Conservation (phyloP, 2,888 invertebrate genomes). For the Anticlea derivata region DNA sequence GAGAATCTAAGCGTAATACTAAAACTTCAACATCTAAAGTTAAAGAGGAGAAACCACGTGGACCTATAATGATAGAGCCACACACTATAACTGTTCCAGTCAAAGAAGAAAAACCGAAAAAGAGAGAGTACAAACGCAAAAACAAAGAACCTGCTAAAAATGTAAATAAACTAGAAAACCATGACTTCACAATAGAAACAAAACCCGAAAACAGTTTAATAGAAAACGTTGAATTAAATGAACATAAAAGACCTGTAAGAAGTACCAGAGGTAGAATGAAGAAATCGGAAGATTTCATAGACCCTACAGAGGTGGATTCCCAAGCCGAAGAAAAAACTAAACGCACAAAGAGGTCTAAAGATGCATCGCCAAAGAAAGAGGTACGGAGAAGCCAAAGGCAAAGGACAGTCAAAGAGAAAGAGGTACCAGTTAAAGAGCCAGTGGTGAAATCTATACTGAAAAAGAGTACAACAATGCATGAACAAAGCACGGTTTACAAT, state of each 20-base stretch:
- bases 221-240: neutral
- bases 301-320: slow-evolving; percentile 29
- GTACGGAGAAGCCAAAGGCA: slow-evolving; percentile 62
- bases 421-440: slow-evolving; percentile 33
- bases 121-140: slow-evolving; percentile 22
- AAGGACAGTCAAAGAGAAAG: slow-evolving; percentile 42
- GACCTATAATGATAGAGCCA: slow-evolving; percentile 21
- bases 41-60: slow-evolving; percentile 21
- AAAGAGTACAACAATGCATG: slow-evolving; percentile 38
- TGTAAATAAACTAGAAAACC: slow-evolving; percentile 2
- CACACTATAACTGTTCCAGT: slow-evolving; percentile 17
- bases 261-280: slow-evolving; percentile 45
- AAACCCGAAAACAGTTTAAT: slow-evolving; percentile 24
- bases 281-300: slow-evolving; percentile 31
- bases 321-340: slow-evolving; percentile 14
- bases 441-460: slow-evolving; percentile 43
- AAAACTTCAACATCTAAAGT: slow-evolving; percentile 14
- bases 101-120: slow-evolving; percentile 20
- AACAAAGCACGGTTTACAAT: slow-evolving; percentile 63
- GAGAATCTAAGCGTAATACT: slow-evolving; percentile 19
- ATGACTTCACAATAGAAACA: slow-evolving; percentile 10
- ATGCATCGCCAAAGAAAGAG: slow-evolving; percentile 44
- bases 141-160: slow-evolving; percentile 13
- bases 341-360: slow-evolving; percentile 23
- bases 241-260: slow-evolving; percentile 29